Percentiles rank a stretch among this genome's conserved stretches.
Evolutionary conservation across 1,140 invertebrate species (phyloP).

Genomic region (Cotesia vestalis): DNA sequence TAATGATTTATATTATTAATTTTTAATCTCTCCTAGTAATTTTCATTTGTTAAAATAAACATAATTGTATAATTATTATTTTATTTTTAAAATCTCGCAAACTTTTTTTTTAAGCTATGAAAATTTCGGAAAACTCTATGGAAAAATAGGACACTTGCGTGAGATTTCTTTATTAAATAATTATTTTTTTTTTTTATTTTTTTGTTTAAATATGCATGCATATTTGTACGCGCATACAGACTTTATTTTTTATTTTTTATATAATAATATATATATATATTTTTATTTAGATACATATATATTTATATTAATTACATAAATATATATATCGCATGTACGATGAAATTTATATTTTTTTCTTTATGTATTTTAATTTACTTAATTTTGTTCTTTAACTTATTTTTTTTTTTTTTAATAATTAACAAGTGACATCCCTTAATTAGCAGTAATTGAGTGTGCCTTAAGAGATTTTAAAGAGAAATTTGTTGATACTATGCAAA

Average conservation of each 20-base stretch:
- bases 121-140: constrained; percentile 50
- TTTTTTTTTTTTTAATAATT: constrained; percentile 12
- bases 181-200: constrained; percentile 2
- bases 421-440: constrained; percentile 22
- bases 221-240: constrained; percentile 33
- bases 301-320: constrained; percentile 34
- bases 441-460: constrained; percentile 13
- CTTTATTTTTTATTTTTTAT: constrained; percentile 2
- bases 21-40: constrained; percentile 3
- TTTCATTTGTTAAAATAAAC: not conserved
- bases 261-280: constrained; percentile 16
- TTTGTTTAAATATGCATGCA: constrained; percentile 54
- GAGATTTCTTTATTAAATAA: constrained; percentile 52
- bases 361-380: not conserved
- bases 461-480: constrained; percentile 59
- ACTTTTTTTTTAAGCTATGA: constrained; percentile 28
- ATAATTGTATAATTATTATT: constrained; percentile 7
- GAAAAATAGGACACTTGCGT: constrained; percentile 57
- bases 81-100: not conserved
- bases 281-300: constrained; percentile 23
- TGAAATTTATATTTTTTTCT: constrained; percentile 19
- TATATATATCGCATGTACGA: constrained; percentile 34
- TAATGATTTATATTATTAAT: not conserved
- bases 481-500: constrained; percentile 60
- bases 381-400: constrained; percentile 11